Percentiles rank a stretch among this genome's conserved stretches.
These are phyloP conservation scores for Fundulus diaphanus DNA, from an alignment of 2,797 vertebrate genomes.

Conservation along the genomic window DNA sequence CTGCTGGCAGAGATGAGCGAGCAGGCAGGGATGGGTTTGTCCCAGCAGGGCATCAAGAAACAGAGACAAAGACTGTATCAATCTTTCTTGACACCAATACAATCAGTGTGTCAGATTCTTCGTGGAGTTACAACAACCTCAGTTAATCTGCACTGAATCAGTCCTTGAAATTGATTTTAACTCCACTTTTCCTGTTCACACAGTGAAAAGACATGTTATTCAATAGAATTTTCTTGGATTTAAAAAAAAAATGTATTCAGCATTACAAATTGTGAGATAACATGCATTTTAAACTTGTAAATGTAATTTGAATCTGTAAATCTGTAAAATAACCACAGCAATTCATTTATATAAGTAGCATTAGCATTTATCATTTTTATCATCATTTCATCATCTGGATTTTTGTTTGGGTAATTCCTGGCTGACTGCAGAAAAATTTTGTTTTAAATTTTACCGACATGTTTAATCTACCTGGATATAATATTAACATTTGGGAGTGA, in stretches of 20 bases:
- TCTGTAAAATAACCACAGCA: too few relatives aligned
- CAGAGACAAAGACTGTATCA: conserved; percentile 9
- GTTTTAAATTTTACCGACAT: too few relatives aligned
- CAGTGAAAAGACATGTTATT: too few relatives aligned
- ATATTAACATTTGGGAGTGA: too few relatives aligned
- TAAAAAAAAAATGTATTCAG: not conserved
- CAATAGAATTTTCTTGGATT: not conserved
- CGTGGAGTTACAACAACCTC: not conserved
- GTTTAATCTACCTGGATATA: too few relatives aligned
- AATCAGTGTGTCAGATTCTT: not conserved
- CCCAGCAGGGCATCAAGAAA: conserved; percentile 43
- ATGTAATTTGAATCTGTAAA: too few relatives aligned
- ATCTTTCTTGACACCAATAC: conserved; percentile 3
- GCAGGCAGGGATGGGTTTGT: conserved; percentile 47
- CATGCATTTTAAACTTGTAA: not conserved
- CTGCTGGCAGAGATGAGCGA: conserved; percentile 45
- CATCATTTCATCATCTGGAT: not conserved
- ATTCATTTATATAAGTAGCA: not conserved
- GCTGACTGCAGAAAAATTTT: not conserved
- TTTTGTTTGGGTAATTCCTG: not conserved
- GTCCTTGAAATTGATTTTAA: not conserved
- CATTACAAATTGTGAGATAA: not conserved
- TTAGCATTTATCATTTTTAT: not conserved
- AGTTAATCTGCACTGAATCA: not conserved
- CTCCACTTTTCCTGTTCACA: not conserved